Percentiles rank a stretch among this genome's conserved stretches.
Evolutionary conservation across 2,113 vertebrate species (phyloP).

Genomic region (Theropithecus gelada): DNA sequence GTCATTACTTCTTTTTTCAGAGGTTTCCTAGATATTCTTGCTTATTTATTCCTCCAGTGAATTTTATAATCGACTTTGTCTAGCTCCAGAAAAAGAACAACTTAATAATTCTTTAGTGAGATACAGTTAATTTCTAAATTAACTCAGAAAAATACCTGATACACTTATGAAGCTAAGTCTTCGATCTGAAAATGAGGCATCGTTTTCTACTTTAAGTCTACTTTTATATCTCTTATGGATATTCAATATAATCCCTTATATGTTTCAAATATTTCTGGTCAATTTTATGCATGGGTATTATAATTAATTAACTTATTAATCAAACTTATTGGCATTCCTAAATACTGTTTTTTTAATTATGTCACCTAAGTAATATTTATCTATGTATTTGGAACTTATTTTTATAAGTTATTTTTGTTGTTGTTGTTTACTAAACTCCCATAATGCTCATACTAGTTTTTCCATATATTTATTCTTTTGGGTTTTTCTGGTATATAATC

Average conservation of each 20-base stretch:
- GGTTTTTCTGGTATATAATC: background rate
- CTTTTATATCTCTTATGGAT: background rate
- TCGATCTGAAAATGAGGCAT: background rate
- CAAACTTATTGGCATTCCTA: background rate
- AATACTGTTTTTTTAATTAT: background rate
- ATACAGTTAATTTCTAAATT: background rate
- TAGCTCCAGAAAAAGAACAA: background rate
- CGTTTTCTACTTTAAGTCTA: background rate
- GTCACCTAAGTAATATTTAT: background rate
- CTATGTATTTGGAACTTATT: background rate
- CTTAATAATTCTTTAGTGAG: background rate
- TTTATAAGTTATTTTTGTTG: background rate
- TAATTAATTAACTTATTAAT: background rate
- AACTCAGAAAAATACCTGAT: background rate
- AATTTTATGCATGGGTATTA: background rate
- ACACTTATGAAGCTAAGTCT: background rate
- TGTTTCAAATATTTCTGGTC: background rate
- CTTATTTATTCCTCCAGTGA: background rate
- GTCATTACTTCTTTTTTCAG: background rate
- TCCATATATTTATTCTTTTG: background rate
- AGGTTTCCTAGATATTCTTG: background rate
- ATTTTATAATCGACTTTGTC: background rate
- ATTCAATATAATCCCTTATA: background rate
- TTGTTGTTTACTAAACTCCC: background rate
- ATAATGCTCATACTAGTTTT: background rate